A percentile compares a stretch with the other conserved stretches of the same genome.
These are phyloP conservation scores for Haliclystus octoradiatus DNA, from an alignment of 30 jellyfish, hydroid and myxozoan genomes.

Conservation along the genomic window DNA sequence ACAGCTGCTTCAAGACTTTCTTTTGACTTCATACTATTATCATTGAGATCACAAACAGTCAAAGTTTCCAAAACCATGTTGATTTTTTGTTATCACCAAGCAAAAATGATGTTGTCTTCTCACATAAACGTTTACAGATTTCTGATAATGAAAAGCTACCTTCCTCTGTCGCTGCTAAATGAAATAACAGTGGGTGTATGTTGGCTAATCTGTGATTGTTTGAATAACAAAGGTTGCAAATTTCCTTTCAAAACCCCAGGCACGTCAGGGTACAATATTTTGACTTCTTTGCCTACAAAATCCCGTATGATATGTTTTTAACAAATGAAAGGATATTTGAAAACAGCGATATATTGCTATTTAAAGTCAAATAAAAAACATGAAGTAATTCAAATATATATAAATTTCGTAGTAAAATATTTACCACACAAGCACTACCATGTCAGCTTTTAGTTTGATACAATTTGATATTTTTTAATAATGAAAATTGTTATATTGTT, in stretches of 20 bases:
- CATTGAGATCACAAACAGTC: not conserved
- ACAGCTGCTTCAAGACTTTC: not conserved
- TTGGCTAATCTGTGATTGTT: not conserved
- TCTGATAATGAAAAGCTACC: too few species aligned
- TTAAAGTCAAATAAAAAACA: too few species aligned
- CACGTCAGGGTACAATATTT: conserved; percentile 6
- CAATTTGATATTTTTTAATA: too few species aligned
- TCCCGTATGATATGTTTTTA: too few species aligned
- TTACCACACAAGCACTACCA: too few species aligned
- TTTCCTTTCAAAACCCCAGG: not conserved
- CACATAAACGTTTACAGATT: not conserved
- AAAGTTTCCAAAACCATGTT: not conserved
- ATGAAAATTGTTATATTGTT: too few species aligned
- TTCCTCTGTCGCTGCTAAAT: not conserved
- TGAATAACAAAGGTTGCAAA: not conserved
- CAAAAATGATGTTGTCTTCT: not conserved
- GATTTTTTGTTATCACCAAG: not conserved
- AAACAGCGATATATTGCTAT: too few species aligned
- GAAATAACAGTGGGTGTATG: not conserved
- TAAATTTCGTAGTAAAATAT: too few species aligned
- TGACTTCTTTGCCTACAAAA: too few species aligned
- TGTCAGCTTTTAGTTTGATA: too few species aligned
- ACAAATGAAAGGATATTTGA: too few species aligned
- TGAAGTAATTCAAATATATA: too few species aligned
- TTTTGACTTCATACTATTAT: not conserved